phyloP scores from a whole-genome alignment of 2,113 vertebrate species.

The Pimephales promelas region DNA sequence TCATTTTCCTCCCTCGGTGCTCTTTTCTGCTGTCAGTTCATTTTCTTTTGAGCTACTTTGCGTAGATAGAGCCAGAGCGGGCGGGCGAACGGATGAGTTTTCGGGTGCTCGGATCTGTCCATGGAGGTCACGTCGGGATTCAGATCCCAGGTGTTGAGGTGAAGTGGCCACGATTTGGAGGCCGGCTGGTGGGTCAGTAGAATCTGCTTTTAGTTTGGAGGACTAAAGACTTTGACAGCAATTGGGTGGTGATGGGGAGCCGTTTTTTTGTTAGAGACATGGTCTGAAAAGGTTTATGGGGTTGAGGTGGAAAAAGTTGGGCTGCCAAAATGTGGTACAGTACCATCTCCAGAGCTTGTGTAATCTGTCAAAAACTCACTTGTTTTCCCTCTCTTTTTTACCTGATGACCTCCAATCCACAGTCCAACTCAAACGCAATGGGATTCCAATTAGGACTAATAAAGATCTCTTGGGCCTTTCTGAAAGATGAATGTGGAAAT shows the following conservation, averaged over 20 bases:
- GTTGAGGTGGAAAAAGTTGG: slow-evolving; percentile 46
- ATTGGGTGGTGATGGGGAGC: slow-evolving; percentile 40
- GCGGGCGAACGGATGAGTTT: not conserved
- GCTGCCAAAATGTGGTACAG: slow-evolving; percentile 3
- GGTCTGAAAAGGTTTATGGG: slow-evolving; percentile 45
- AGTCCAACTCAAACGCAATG: slow-evolving; percentile 47
- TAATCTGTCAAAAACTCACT: not conserved
- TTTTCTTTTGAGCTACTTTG: slow-evolving; percentile 36
- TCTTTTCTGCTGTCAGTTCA: slow-evolving; percentile 50
- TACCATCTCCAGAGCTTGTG: not conserved
- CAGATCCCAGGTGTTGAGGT: slow-evolving; percentile 19
- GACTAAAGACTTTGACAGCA: slow-evolving; percentile 48
- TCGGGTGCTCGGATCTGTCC: not conserved
- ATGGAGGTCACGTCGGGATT: slow-evolving; percentile 10
- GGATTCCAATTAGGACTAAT: slow-evolving; percentile 67
- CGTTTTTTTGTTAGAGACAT: slow-evolving; percentile 43
- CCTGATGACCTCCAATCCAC: not conserved
- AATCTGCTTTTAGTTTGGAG: slow-evolving; percentile 65
- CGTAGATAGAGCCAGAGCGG: not conserved
- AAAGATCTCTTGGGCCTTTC: slow-evolving; percentile 56
- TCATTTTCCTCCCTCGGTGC: slow-evolving; percentile 49
- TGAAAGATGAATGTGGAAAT: slow-evolving; percentile 69
- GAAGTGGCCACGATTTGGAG: not conserved
- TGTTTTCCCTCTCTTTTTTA: not conserved
- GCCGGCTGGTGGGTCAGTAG: slow-evolving; percentile 44